These are phyloP conservation scores for Ariopsis seemanni DNA, from an alignment of 2,113 vertebrate genomes.

Conservation along the genomic window DNA sequence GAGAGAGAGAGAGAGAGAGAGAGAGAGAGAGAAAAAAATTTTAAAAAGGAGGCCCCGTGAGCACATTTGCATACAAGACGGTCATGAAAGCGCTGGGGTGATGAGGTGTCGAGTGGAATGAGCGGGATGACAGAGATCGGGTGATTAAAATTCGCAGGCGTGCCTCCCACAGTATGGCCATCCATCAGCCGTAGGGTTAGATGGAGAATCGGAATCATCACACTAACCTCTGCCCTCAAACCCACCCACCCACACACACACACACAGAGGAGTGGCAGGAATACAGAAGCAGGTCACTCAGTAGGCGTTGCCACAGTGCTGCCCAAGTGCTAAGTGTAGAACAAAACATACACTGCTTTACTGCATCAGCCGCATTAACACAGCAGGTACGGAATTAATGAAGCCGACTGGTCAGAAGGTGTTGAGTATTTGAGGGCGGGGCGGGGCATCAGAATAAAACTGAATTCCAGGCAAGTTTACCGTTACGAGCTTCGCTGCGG, in stretches of 20 bases:
- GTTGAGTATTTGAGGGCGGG: not conserved
- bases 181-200: constrained; percentile 46
- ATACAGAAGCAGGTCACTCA: not conserved
- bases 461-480: too few relatives aligned
- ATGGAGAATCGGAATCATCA: not conserved
- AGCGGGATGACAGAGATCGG: constrained; percentile 13
- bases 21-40: too few relatives aligned
- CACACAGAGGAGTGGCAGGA: not conserved
- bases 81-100: constrained; percentile 26
- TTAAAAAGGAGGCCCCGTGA: constrained; percentile 8
- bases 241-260: not conserved
- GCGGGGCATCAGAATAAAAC: too few relatives aligned
- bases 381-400: too few relatives aligned
- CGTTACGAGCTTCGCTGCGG: too few relatives aligned
- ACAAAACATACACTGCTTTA: not conserved
- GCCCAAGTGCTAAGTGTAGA: not conserved
- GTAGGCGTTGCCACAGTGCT: not conserved
- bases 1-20: not conserved
- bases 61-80: constrained; percentile 39
- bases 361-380: not conserved
- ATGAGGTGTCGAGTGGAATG: not conserved
- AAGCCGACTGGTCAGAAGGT: too few relatives aligned
- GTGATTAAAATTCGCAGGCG: constrained; percentile 44
- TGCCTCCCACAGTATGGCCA: constrained; percentile 41
- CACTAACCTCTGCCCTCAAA: not conserved